Evolutionary conservation across 2,113 vertebrate genomes (phyloP), one percentile per base, ranked within the genome.

Genomic region (Sebastes schlegelii): DNA sequence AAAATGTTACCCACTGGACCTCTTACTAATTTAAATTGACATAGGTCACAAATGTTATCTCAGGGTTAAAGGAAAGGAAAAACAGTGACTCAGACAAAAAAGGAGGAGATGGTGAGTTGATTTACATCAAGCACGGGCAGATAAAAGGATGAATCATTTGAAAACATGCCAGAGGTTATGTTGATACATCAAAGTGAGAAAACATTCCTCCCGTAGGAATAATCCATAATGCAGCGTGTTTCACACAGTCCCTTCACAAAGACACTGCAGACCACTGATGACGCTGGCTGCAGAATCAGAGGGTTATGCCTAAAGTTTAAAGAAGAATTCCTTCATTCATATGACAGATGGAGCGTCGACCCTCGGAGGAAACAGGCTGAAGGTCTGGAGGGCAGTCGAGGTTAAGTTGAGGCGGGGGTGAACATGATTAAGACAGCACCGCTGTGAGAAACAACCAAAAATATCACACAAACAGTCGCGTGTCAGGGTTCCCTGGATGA

Each of bases 81-180:
- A 57, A 77, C 26, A 26, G n/a, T 13, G 55, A 21, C 55, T 19
- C 8, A 2, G 66, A 54, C 42, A 16, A 52, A 71, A 10, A 12
- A 6, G 21, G n/a, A 5, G n/a, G 26, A 45, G 21, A 63, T 17
- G 49, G 65, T 4, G 6, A 5, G 66, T 8, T 86, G 79, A 91
- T 85, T 78, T 83, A 87, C 43, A 64, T 69, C n/a, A 55, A 48
- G 51, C 4, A 1, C 12, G 49, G 40, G 23, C 49, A 16, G 49
- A 81, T 52, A n/a, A 64, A 75, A 6, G 62, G 46, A 74, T 5
- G 67, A 19, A 45, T 51, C 48, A 3, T 23, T 23, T 13, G 16
- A 17, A 63, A 74, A 75, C 49, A 62, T 19, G 26, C 21, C 64
- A 85, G 62, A 80, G 80, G 84, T 80, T 86, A 86, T 71, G 75